Conservation (phyloP, 1,140 invertebrate genomes). For the Calycopis cecrops region DNA sequence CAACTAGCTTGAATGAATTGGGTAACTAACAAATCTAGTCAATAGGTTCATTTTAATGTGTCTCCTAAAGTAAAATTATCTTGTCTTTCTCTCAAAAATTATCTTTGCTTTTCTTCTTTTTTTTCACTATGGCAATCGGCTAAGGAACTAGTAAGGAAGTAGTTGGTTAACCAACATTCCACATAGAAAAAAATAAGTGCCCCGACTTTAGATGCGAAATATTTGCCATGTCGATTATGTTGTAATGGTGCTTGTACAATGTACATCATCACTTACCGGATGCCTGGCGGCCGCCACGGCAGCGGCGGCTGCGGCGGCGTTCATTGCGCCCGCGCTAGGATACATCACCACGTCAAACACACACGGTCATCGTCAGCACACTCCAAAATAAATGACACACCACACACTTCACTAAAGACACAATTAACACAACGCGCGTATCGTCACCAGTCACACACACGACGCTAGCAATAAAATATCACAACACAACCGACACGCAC, state of each 20-base stretch:
- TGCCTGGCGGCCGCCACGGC: constrained; percentile 74
- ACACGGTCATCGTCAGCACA: constrained; percentile 53
- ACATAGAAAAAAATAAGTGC: too few relatives aligned
- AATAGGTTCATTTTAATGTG: too few relatives aligned
- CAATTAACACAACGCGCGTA: constrained; percentile 58
- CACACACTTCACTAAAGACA: constrained; percentile 60
- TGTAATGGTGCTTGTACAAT: background rate
- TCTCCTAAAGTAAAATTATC: too few relatives aligned
- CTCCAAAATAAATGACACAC: constrained; percentile 53
- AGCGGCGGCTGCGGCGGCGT: constrained; percentile 72
- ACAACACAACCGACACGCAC: constrained; percentile 28
- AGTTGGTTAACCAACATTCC: too few relatives aligned
- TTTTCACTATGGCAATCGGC: too few relatives aligned
- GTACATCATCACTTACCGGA: constrained; percentile 52
- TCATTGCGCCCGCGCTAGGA: constrained; percentile 74
- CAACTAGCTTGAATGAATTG: too few relatives aligned
- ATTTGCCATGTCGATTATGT: background rate
- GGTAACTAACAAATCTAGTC: too few relatives aligned
- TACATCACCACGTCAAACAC: constrained; percentile 72
- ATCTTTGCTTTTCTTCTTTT: too few relatives aligned
- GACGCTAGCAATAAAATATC: constrained; percentile 19
- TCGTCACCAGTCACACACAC: constrained; percentile 18
- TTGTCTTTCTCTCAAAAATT: too few relatives aligned
- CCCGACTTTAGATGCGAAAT: too few relatives aligned
- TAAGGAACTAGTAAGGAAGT: too few relatives aligned